Conservation (phyloP, 2,113 vertebrate genomes). For the Pitta sordida region DNA sequence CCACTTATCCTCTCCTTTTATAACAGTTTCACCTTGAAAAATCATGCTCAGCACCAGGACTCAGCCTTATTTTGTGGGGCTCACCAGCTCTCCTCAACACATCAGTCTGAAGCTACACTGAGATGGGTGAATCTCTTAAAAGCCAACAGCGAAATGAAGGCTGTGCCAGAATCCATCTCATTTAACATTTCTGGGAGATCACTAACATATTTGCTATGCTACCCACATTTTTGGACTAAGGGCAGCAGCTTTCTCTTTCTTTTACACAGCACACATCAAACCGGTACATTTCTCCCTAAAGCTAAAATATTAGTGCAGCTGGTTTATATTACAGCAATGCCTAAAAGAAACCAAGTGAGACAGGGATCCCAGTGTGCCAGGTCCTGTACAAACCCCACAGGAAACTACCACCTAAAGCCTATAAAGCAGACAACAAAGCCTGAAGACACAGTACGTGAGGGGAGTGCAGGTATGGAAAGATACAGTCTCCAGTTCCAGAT, state of each 20-base stretch:
- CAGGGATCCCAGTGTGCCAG: not conserved
- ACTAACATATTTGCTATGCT: not conserved
- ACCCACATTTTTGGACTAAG: slow-evolving; percentile 8
- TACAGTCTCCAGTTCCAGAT: not conserved
- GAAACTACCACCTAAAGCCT: not conserved
- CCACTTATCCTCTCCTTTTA: not conserved
- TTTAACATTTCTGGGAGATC: slow-evolving; percentile 45
- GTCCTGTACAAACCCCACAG: not conserved
- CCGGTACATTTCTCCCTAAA: slow-evolving; percentile 9
- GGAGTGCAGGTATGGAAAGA: not conserved
- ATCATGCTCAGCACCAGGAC: not conserved
- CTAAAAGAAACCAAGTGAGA: slow-evolving; percentile 6
- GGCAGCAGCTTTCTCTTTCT: slow-evolving; percentile 40
- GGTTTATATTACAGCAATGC: not conserved
- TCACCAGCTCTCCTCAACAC: not conserved
- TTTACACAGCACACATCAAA: slow-evolving; percentile 29
- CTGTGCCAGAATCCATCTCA: slow-evolving; percentile 19
- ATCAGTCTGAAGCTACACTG: not conserved
- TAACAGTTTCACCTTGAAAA: not conserved
- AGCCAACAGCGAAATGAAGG: not conserved
- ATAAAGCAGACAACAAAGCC: not conserved
- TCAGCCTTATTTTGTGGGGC: not conserved
- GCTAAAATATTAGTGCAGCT: slow-evolving; percentile 24
- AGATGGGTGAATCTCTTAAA: not conserved
- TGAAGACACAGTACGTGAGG: accelerated